These are phyloP conservation scores for Phalacrocorax pelagicus DNA, from an alignment of 2,113 vertebrate genomes.

Conservation along the genomic window DNA sequence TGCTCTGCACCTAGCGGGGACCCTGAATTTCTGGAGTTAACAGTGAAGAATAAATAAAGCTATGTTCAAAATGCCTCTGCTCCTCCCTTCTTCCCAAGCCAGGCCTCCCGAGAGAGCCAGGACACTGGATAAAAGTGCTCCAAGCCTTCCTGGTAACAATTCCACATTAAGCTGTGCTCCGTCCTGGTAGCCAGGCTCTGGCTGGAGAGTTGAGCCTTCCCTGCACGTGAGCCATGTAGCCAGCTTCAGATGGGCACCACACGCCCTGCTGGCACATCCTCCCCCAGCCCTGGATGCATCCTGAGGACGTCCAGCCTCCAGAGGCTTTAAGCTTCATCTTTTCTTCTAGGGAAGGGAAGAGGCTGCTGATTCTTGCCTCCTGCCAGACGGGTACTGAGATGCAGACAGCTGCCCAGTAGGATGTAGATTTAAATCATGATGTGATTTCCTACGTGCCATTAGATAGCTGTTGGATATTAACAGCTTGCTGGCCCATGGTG, in stretches of 20 bases:
- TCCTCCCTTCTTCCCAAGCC: not conserved
- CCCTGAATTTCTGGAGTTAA: not conserved
- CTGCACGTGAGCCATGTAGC: not conserved
- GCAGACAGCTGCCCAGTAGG: not conserved
- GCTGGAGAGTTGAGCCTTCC: not conserved
- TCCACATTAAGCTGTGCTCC: not conserved
- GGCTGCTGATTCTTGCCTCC: not conserved
- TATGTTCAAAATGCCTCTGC: not conserved
- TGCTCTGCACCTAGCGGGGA: not conserved
- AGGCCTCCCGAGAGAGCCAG: not conserved
- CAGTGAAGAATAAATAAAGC: not conserved
- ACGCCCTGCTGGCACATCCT: not conserved
- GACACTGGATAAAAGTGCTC: not conserved
- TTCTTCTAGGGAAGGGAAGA: not conserved
- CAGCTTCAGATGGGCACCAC: not conserved
- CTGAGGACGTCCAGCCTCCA: not conserved
- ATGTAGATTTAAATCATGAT: not conserved
- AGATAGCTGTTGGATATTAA: not conserved
- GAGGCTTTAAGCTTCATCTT: not conserved
- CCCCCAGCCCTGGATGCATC: not conserved
- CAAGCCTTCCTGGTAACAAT: not conserved
- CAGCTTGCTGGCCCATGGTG: not conserved
- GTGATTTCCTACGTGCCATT: not conserved
- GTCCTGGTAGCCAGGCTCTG: not conserved
- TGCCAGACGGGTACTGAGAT: not conserved